A percentile compares a stretch with the other conserved stretches of the same genome.
Evolutionary conservation across 2,888 invertebrate species (phyloP).

Genomic region (Macaria notata): DNA sequence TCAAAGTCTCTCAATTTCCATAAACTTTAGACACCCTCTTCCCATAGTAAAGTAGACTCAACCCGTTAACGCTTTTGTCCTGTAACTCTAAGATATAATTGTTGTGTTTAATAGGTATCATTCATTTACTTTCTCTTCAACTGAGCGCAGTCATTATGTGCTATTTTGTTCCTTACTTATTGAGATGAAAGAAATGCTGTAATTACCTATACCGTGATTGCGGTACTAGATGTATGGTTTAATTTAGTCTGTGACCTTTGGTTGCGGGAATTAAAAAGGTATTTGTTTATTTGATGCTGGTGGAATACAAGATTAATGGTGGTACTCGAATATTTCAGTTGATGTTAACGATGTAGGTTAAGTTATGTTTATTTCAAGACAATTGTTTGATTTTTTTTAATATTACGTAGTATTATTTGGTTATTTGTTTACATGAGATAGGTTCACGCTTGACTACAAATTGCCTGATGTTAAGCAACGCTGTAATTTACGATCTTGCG

Average conservation of each 20-base stretch:
- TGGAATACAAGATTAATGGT: no score
- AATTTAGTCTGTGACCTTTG: constrained; percentile 4
- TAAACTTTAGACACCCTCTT: constrained; percentile 33
- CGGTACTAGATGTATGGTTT: constrained; percentile 1
- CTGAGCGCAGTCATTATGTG: constrained; percentile 35
- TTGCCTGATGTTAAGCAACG: no score
- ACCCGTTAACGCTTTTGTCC: constrained; percentile 54
- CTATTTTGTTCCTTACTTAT: constrained; percentile 26
- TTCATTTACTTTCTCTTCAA: constrained; percentile 54
- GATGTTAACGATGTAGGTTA: no score
- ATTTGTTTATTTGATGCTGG: not conserved
- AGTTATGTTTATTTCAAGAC: no score
- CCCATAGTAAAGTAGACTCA: constrained; percentile 33
- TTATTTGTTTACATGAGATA: no score
- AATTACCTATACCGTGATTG: constrained; percentile 13
- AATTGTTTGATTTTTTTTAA: no score
- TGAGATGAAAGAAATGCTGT: constrained; percentile 23
- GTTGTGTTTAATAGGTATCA: constrained; percentile 57
- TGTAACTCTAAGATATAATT: constrained; percentile 53
- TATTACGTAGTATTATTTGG: no score
- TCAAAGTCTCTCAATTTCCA: constrained; percentile 1
- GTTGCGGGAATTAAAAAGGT: constrained; percentile 8
- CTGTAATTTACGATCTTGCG: no score
- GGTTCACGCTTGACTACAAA: no score
- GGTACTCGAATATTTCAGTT: no score